Evolutionary conservation across 1,140 invertebrate genomes (phyloP), one percentile per base, ranked within the genome.

Genomic region (Anagrus nilaparvatae): DNA sequence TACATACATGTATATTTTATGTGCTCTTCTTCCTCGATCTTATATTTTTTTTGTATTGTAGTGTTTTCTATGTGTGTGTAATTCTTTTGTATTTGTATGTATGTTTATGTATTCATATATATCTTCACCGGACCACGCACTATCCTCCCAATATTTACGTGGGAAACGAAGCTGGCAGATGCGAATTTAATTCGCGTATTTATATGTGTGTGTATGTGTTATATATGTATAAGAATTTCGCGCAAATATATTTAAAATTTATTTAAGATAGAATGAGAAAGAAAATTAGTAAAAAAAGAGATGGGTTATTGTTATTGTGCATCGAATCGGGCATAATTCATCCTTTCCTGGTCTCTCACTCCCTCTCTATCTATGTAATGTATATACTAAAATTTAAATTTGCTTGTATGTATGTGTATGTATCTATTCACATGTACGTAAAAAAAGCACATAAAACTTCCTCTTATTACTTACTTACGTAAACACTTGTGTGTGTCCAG

Each of bases 111-210:
- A 7, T 19, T 16, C 14, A 5, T 40, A 32, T 30, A 19, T 25
- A 30, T 38, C 32, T 37, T 36, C 38, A 41, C 36, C 35, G 41
- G 43, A 44, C 46, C 36, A 33, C 40, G n/a, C 19, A 46, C 35
- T 42, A 49, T 39, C 58, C 55, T 48, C 50, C 40, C 44, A 57
- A 65, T 63, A 62, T 63, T 63, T 65, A 67, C 64, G 64, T 65
- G 62, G 63, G 64, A 67, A 67, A 63, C 56, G 51, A 53, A 49
- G 51, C 48, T 48, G 49, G 54, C 56, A 58, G 56, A 58, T 58
- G 56, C 47, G 34, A 21, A 42, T 37, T 40, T 45, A 40, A 40
- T 45, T 27, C 16, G 16, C 41, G 25, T 42, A 32, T 45, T 31
- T 9, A 33, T 4, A n/a, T n/a, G n/a, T n/a, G n/a, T n/a, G n/a